Evolutionary conservation across 2,113 vertebrate species (phyloP).

Genomic region (Apistogramma diplotaenia): DNA sequence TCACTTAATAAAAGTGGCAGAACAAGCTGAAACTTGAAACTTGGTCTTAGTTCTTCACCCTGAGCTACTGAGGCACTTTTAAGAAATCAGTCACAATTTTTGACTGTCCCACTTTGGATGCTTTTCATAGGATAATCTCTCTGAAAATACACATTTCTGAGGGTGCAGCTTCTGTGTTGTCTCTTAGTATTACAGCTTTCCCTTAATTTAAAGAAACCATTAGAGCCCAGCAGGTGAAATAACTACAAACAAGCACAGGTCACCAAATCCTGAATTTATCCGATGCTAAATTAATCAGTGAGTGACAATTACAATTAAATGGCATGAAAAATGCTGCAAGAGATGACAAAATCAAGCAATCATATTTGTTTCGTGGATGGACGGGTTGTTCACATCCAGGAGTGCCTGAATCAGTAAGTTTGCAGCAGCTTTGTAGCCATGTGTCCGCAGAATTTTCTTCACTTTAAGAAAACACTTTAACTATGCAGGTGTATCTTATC

Average conservation of each 20-base stretch:
- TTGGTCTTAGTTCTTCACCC: neutral
- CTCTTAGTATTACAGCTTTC: neutral
- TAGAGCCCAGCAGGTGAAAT: neutral
- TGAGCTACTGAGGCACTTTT: neutral
- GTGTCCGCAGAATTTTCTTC: neutral
- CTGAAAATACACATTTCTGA: neutral
- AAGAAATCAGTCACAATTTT: neutral
- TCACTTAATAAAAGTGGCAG: neutral
- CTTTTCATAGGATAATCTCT: neutral
- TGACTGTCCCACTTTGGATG: neutral
- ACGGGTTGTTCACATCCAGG: neutral
- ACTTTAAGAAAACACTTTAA: neutral
- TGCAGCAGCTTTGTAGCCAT: neutral
- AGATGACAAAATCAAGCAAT: neutral
- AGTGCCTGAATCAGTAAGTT: neutral
- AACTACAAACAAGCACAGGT: neutral
- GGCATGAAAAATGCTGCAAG: neutral
- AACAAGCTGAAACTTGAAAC: neutral
- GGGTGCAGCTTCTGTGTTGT: neutral
- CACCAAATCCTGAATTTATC: neutral
- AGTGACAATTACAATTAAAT: neutral
- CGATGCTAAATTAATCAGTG: neutral
- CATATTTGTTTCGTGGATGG: neutral
- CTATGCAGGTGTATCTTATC: neutral
- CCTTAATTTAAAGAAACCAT: neutral